Evolutionary conservation across 2,888 invertebrate genomes (phyloP).

Genomic region (Isotomurus palustris): DNA sequence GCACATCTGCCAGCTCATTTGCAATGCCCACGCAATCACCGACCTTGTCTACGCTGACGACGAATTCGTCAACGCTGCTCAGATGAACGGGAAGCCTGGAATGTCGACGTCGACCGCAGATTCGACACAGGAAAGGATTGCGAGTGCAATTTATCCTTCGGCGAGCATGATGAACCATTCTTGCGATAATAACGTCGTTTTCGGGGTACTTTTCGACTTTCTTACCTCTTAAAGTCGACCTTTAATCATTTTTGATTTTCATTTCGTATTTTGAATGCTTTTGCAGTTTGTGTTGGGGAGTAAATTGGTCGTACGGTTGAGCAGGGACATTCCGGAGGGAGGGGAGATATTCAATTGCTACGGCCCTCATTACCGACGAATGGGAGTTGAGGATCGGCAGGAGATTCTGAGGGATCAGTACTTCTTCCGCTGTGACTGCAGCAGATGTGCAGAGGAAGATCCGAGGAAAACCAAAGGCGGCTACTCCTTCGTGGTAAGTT

Average conservation of each 20-base stretch:
- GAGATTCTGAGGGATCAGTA: conserved; percentile 65
- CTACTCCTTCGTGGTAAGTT: conserved; percentile 33
- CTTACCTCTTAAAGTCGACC: not conserved
- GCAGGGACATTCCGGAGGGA: conserved; percentile 59
- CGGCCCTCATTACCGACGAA: conserved; percentile 67
- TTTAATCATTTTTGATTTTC: not conserved
- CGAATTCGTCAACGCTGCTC: not conserved
- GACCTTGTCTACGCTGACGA: conserved; percentile 38
- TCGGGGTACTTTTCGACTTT: conserved; percentile 54
- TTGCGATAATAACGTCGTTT: conserved; percentile 75
- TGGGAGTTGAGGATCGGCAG: conserved; percentile 60
- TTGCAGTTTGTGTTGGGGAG: conserved; percentile 33
- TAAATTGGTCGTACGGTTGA: conserved; percentile 64
- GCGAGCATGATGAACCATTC: conserved; percentile 91
- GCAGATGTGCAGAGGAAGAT: conserved; percentile 58
- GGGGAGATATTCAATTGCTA: conserved; percentile 81
- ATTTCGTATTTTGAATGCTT: conserved; percentile 2
- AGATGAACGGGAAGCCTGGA: not conserved
- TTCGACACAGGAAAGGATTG: conserved; percentile 56
- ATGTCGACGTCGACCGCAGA: conserved; percentile 25
- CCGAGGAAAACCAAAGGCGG: too few relatives aligned
- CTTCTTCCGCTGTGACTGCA: conserved; percentile 72
- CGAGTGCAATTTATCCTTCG: conserved; percentile 79
- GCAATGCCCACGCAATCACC: conserved; percentile 69
- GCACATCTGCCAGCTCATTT: conserved; percentile 73